These are phyloP conservation scores for Liolophura sinensis DNA, from an alignment of 1,140 invertebrate species.

Conservation along the genomic window DNA sequence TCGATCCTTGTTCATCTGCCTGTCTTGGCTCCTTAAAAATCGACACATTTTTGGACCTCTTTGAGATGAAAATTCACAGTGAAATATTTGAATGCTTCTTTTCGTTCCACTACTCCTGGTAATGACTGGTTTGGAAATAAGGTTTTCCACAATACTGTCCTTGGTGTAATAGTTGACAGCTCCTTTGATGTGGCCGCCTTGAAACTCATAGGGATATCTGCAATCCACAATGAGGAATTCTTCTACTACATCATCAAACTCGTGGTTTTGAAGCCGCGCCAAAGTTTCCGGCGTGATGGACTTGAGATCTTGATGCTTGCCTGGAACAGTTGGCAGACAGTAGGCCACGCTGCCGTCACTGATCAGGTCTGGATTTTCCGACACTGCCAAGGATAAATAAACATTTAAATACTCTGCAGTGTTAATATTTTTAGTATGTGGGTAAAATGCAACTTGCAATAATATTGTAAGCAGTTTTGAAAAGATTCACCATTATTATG, in stretches of 20 bases:
- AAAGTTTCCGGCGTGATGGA: constrained; percentile 72
- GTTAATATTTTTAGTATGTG: too few relatives aligned
- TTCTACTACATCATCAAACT: constrained; percentile 35
- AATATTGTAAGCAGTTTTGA: too few relatives aligned
- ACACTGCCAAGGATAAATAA: too few relatives aligned
- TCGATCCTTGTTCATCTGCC: constrained; percentile 74
- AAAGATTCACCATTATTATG: too few relatives aligned
- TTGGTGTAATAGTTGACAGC: constrained; percentile 83
- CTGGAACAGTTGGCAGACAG: constrained; percentile 72
- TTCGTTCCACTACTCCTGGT: too few relatives aligned
- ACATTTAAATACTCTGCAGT: too few relatives aligned
- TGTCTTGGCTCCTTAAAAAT: constrained; percentile 80
- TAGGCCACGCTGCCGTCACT: constrained; percentile 81
- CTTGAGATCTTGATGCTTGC: constrained; percentile 83
- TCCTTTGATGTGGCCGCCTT: constrained; percentile 90
- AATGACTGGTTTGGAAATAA: constrained; percentile 42
- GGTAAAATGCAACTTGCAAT: too few relatives aligned
- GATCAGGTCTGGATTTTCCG: constrained; percentile 5
- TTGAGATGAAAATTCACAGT: too few relatives aligned
- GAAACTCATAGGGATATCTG: constrained; percentile 94
- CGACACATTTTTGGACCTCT: constrained; percentile 60
- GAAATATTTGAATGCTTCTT: too few relatives aligned
- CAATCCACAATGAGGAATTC: constrained; percentile 58
- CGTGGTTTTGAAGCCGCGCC: constrained; percentile 30
- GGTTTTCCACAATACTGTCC: constrained; percentile 70